Conservation (phyloP, 2,888 invertebrate species). For the Melinaea menophilus region DNA sequence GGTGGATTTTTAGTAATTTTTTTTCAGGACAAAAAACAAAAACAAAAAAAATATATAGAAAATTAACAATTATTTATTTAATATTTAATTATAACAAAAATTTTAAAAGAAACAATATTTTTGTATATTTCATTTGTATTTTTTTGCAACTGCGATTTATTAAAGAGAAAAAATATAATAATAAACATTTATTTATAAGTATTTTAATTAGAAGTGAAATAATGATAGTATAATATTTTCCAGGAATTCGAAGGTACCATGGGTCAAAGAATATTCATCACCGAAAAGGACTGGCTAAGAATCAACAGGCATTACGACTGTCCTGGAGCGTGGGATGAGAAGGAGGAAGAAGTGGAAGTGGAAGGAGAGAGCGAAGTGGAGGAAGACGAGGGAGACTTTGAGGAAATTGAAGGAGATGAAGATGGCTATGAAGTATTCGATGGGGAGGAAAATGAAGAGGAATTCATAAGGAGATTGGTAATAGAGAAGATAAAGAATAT, state of each 20-base stretch:
- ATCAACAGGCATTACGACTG: conserved; percentile 72
- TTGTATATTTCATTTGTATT: too few relatives aligned
- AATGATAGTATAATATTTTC: conserved; percentile 19
- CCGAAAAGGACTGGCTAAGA: conserved; percentile 70
- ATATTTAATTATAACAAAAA: too few relatives aligned
- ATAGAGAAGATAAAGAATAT: not conserved
- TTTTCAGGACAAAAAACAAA: too few relatives aligned
- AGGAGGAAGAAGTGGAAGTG: conserved; percentile 8
- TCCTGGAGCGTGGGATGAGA: conserved; percentile 59
- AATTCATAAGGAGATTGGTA: not conserved
- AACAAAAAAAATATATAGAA: too few relatives aligned
- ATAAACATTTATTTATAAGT: too few relatives aligned
- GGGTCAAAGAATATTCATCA: conserved; percentile 70
- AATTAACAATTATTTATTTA: too few relatives aligned
- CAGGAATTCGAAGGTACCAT: conserved; percentile 66
- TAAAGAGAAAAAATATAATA: too few relatives aligned
- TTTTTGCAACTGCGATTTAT: too few relatives aligned
- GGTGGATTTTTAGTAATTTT: too few relatives aligned
- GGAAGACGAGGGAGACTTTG: conserved; percentile 1
- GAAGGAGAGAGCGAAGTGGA: conserved; percentile 1
- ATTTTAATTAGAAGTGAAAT: conserved; percentile 2
- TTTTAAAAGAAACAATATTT: too few relatives aligned
- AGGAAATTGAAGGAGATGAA: not conserved
- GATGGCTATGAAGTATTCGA: not conserved
- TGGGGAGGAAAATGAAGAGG: not conserved